These are phyloP conservation scores for Hemithea aestivaria DNA, from an alignment of 2,888 invertebrate genomes.

Conservation along the genomic window DNA sequence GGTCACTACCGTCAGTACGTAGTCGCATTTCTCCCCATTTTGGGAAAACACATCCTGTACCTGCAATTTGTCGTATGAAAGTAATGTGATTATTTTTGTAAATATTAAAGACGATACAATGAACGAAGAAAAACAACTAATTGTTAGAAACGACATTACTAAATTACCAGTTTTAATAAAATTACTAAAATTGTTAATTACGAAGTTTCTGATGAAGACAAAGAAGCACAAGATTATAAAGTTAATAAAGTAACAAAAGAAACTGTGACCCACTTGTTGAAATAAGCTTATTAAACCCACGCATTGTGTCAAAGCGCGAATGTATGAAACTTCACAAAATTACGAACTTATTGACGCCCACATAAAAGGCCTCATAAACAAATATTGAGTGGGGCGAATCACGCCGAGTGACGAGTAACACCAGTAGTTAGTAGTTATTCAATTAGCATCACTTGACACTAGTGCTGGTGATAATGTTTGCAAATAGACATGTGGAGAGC, in stretches of 20 bases:
- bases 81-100: no score
- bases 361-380: constrained; percentile 5
- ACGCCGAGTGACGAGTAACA: constrained; percentile 17
- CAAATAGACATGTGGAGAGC: constrained; percentile 8
- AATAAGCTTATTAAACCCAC: no score
- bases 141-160: no score
- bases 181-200: no score
- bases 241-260: no score
- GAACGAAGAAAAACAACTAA: no score
- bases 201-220: no score
- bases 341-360: constrained; percentile 1
- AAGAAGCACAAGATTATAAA: no score
- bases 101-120: no score
- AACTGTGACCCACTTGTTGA: no score
- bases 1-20: constrained; percentile 41
- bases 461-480: constrained; percentile 22
- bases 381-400: constrained; percentile 5
- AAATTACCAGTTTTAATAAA: no score
- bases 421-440: constrained; percentile 26
- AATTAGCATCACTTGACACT: constrained; percentile 37
- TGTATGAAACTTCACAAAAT: background rate
- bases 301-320: no score
- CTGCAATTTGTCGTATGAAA: background rate
- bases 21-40: constrained; percentile 61
- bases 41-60: constrained; percentile 43